Evolutionary conservation across 1,140 invertebrate genomes (phyloP), one percentile per base, ranked within the genome.

Genomic region (Muscidifurax raptorellus): DNA sequence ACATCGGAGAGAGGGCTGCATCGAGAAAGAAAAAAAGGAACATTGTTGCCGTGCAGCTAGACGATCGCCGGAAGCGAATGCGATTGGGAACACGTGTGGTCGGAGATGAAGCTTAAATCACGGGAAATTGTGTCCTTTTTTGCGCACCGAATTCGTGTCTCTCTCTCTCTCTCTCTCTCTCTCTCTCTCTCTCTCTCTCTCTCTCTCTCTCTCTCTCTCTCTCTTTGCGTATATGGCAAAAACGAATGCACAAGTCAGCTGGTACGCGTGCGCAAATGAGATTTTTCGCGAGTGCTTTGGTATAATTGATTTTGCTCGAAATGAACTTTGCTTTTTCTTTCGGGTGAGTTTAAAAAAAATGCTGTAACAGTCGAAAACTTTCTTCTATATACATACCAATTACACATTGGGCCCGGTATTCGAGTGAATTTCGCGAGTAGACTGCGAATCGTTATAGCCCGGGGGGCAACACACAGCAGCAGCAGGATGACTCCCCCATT

Each of bases 401-500:
- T n/a, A n/a, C n/a, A n/a, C 36, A 40, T 40, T 40, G 36, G 36
- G 7, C 36, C 36, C 36, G 36, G 7, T 10, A 9, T 10, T 40
- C 36, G 36, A 40, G 52, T 7, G 22, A 59, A 59, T 59, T 59
- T 59, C 18, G 18, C 52, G 18, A n/a, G 22, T 18, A 22, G 0
- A 5, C 1, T 28, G 10, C 78, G 64, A 44, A n/a, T 64, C 15
- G 27, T 44, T 59, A 59, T 18, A 59, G 88, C 87, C 80, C 82
- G 75, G 27, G n/a, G 80, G 59, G 82, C 76, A 83, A 82, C 64
- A 76, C 64, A 82, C 44, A 78, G 82, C 83, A 86, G 85, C 85
- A 40, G 36, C 80, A 78, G 84, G 87, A 89, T 87, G 87, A 90
- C 32, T 32, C 86, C 85, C 86, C 91, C 90, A 92, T 92, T 92